These are phyloP conservation scores for Empidonax alnorum DNA, from an alignment of 2,113 vertebrate species.

Conservation along the genomic window DNA sequence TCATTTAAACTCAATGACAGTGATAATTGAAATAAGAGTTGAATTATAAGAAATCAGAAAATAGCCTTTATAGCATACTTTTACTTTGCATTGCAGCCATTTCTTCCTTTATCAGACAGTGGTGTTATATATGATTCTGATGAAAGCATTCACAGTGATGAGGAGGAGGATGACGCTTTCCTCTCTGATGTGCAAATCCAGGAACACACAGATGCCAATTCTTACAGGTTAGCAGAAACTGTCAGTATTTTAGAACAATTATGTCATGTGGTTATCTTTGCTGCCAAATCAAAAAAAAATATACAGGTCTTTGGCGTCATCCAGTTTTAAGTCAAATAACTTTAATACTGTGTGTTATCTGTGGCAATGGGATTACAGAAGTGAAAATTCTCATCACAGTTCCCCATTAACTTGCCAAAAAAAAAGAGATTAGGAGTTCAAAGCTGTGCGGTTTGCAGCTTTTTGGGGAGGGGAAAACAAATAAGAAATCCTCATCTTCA, in stretches of 20 bases:
- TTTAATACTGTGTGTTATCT: background rate
- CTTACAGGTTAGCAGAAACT: slow-evolving; percentile 86
- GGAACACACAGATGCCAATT: slow-evolving; percentile 92
- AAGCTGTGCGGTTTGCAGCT: background rate
- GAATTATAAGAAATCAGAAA: background rate
- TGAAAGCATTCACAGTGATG: slow-evolving; percentile 93
- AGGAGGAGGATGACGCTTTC: slow-evolving; percentile 91
- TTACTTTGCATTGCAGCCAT: slow-evolving; percentile 85
- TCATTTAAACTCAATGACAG: background rate
- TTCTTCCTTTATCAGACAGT: slow-evolving; percentile 94
- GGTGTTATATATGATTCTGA: slow-evolving; percentile 94
- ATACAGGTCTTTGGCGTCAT: rapidly evolving
- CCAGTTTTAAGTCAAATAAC: background rate
- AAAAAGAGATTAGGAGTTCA: background rate
- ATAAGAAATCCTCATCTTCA: background rate
- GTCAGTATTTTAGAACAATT: background rate
- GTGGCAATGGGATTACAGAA: background rate
- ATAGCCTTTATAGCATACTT: slow-evolving; percentile 8
- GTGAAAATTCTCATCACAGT: background rate
- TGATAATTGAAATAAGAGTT: background rate
- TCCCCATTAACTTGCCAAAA: background rate
- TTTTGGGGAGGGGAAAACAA: background rate
- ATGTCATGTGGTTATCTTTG: background rate
- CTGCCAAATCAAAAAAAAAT: background rate
- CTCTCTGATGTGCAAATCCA: slow-evolving; percentile 93